Percentiles rank a stretch among this genome's conserved stretches.
Evolutionary conservation across 2,113 vertebrate genomes (phyloP).

Genomic region (Sander vitreus): DNA sequence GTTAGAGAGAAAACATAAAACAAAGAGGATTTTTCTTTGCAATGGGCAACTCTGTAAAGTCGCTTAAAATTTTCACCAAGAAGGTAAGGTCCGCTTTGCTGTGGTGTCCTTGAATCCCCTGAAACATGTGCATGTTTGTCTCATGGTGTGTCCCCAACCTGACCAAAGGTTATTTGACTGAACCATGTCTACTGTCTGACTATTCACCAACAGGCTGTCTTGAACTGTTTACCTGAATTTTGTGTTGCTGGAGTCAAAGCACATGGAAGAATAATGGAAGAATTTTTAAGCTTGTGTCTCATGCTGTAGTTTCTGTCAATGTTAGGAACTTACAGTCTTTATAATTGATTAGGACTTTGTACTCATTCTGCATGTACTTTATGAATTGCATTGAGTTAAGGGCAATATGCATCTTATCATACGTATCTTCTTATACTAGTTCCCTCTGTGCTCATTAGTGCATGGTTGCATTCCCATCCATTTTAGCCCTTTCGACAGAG

Average conservation of each 20-base stretch:
- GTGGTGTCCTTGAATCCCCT: constrained; percentile 38
- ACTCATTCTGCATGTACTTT: constrained; percentile 12
- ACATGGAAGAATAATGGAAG: not conserved
- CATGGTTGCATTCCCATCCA: not conserved
- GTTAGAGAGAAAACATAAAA: constrained; percentile 74
- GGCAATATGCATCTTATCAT: not conserved
- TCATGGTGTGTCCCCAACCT: constrained; percentile 46
- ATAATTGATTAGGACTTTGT: not conserved
- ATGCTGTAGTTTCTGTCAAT: not conserved
- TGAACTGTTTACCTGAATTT: not conserved
- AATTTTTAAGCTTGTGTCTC: not conserved
- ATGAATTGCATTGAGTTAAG: not conserved
- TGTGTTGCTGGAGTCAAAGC: not conserved
- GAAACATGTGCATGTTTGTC: constrained; percentile 72
- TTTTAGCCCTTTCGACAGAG: not conserved
- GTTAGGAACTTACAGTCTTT: not conserved
- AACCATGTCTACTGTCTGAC: constrained; percentile 36
- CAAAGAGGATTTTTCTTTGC: constrained; percentile 68
- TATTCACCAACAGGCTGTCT: constrained; percentile 29
- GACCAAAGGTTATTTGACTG: constrained; percentile 49
- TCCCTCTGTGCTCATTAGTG: not conserved
- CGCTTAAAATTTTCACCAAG: constrained; percentile 94
- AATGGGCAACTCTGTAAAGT: constrained; percentile 99
- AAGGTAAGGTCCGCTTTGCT: constrained; percentile 90
- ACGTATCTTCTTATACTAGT: not conserved